Conservation (phyloP, 92 coral and sea anemone species). For the Phenganax marumi region DNA sequence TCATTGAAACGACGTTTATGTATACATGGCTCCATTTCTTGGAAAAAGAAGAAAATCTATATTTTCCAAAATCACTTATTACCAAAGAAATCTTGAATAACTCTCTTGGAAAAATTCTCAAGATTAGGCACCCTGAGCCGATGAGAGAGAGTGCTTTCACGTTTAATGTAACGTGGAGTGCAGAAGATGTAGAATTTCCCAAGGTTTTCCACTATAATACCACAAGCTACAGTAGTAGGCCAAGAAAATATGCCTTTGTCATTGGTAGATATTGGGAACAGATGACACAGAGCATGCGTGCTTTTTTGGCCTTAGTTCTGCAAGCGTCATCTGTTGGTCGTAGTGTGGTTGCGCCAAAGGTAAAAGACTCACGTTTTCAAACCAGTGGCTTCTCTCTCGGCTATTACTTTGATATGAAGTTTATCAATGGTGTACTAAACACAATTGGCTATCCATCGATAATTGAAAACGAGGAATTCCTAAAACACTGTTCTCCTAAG, state of each 20-base stretch:
- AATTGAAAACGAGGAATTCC: constrained; percentile 63
- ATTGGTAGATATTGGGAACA: constrained; percentile 79
- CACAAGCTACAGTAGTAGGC: no score
- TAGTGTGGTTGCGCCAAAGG: constrained; percentile 77
- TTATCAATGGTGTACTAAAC: constrained; percentile 61
- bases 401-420: constrained; percentile 67
- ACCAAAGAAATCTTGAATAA: not conserved
- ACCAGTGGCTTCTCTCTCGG: constrained; percentile 77
- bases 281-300: constrained; percentile 76
- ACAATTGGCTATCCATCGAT: constrained; percentile 60
- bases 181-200: not conserved
- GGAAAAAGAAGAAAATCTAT: not conserved
- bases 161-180: not conserved
- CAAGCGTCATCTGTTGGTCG: constrained; percentile 66
- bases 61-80: not conserved
- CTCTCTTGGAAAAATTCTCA: not conserved
- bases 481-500: constrained; percentile 59
- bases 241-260: constrained; percentile 17
- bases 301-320: constrained; percentile 72
- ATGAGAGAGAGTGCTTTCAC: not conserved
- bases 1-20: not conserved
- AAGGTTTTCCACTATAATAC: not conserved
- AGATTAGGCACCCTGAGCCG: not conserved
- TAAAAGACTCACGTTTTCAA: constrained; percentile 81
- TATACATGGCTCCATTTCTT: not conserved